Evolutionary conservation across 1,140 invertebrate genomes (phyloP), one percentile per base, ranked within the genome.

Genomic region (Solen grandis): DNA sequence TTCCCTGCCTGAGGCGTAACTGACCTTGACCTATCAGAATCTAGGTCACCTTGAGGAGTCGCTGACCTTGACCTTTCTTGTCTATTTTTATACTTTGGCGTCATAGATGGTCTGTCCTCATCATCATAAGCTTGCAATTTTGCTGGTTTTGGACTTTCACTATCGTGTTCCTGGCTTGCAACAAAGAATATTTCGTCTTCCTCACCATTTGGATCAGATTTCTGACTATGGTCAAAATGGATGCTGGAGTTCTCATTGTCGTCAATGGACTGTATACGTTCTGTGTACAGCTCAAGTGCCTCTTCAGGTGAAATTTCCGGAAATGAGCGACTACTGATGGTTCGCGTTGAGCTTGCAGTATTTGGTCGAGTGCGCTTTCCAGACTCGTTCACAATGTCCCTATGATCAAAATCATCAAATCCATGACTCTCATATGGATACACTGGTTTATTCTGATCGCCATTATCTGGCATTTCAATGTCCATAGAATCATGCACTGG

Each of bases 291-390:
- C 63, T 86, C 66, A 2, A 85, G 57, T 14, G 88, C 88, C 72
- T 89, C 88, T 55, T 89, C 88, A 31, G 88, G 88, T n/a, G 86
- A 86, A 25, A 89, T 86, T 70, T 90, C 89, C 1, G 88, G 88
- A 76, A 90, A 89, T 54, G 86, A 87, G 29, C 83, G 80, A 72
- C 86, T 87, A 73, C 87, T 89, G 50, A 90, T 80, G 16, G 88
- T 89, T 25, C 83, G 65, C 5, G 81, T 83, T 35, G 89, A 89
- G 69, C 85, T 87, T n/a, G 86, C 84, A 35, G 84, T 84, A 65
- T 77, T 85, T n/a, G 86, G 83, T 55, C 84, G 59, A 31, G 86
- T 85, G 14, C 78, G 50, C 36, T 69, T 78, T 22, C 75, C 75
- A 27, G 78, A 57, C n/a, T 78, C 75, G 60, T 78, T 78, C 55